These are phyloP conservation scores for Anguilla anguilla DNA, from an alignment of 2,797 vertebrate genomes.

Conservation along the genomic window DNA sequence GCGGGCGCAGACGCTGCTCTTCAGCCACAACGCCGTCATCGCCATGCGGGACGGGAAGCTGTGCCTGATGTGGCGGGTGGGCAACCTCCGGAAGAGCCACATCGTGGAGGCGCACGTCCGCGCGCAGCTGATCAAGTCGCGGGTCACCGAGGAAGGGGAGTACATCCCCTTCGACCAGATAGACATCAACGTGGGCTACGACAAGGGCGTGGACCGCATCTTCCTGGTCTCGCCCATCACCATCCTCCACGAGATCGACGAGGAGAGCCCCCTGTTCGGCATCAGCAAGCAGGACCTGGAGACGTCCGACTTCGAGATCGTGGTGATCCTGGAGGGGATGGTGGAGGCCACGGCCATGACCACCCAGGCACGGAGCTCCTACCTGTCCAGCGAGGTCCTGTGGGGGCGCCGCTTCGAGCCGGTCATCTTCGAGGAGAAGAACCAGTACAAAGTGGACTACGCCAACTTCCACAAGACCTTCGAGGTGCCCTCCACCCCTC, in stretches of 20 bases:
- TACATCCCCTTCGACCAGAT: slow-evolving; percentile 95
- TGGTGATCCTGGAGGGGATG: slow-evolving; percentile 94
- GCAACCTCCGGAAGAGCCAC: slow-evolving; percentile 93
- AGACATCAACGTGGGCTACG: slow-evolving; percentile 94
- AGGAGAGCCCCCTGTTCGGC: slow-evolving; percentile 91
- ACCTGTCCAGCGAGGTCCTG: slow-evolving; percentile 88
- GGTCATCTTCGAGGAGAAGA: slow-evolving; percentile 90
- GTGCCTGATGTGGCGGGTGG: slow-evolving; percentile 93
- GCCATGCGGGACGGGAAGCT: slow-evolving; percentile 89
- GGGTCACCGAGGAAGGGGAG: slow-evolving; percentile 93
- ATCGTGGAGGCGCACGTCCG: slow-evolving; percentile 94
- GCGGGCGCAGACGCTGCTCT: slow-evolving; percentile 89
- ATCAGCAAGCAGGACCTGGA: slow-evolving; percentile 92
- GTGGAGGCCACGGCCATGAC: slow-evolving; percentile 98
- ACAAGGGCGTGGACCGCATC: slow-evolving; percentile 91
- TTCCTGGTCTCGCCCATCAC: slow-evolving; percentile 93
- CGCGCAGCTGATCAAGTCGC: slow-evolving; percentile 90
- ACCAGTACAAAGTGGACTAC: slow-evolving; percentile 93
- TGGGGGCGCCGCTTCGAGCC: slow-evolving; percentile 97
- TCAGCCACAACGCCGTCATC: slow-evolving; percentile 89
- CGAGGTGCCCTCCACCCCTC: slow-evolving; percentile 88
- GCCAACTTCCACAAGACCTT: slow-evolving; percentile 95
- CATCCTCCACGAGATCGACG: slow-evolving; percentile 91
- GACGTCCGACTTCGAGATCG: slow-evolving; percentile 88
- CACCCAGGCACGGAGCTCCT: slow-evolving; percentile 92